A percentile compares a stretch with the other conserved stretches of the same genome.
Conservation (phyloP, 2,113 vertebrate genomes). For the Poeciliopsis turrubarensis region DNA sequence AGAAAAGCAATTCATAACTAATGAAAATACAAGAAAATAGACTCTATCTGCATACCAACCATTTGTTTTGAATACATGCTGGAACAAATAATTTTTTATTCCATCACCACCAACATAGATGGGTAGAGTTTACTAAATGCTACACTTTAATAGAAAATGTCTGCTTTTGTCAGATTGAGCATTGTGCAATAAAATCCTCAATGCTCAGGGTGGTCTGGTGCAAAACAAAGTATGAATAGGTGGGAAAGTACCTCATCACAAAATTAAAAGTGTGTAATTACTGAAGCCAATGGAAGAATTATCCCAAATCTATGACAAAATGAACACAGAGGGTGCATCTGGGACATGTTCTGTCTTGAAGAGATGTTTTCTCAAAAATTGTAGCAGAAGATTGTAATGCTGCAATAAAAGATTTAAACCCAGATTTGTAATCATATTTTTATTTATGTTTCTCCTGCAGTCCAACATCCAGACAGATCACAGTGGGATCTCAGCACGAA, state of each 20-base stretch:
- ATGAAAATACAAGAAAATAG: not conserved
- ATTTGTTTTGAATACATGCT: no score
- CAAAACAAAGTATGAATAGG: no score
- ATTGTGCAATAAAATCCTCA: no score
- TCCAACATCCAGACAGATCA: conserved; percentile 89
- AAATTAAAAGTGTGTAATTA: not conserved
- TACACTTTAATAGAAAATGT: no score
- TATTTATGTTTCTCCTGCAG: conserved; percentile 67
- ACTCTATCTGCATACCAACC: no score
- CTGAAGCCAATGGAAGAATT: not conserved
- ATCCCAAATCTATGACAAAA: not conserved
- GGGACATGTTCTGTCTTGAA: not conserved
- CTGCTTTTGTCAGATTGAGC: no score
- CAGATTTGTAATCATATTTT: not conserved
- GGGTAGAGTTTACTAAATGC: no score
- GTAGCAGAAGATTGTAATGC: not conserved
- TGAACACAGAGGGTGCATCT: not conserved
- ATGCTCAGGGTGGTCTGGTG: no score
- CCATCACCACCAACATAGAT: no score
- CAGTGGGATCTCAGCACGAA: conserved; percentile 86
- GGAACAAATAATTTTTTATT: no score
- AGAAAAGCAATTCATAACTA: not conserved
- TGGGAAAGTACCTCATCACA: not conserved
- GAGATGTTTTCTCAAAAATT: not conserved
- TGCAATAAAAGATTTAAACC: not conserved